A percentile compares a stretch with the other conserved stretches of the same genome.
These are phyloP conservation scores for Cliona cf. orientalis DNA, from an alignment of 37 sponge, comb jelly and placozoan species.

Conservation along the genomic window DNA sequence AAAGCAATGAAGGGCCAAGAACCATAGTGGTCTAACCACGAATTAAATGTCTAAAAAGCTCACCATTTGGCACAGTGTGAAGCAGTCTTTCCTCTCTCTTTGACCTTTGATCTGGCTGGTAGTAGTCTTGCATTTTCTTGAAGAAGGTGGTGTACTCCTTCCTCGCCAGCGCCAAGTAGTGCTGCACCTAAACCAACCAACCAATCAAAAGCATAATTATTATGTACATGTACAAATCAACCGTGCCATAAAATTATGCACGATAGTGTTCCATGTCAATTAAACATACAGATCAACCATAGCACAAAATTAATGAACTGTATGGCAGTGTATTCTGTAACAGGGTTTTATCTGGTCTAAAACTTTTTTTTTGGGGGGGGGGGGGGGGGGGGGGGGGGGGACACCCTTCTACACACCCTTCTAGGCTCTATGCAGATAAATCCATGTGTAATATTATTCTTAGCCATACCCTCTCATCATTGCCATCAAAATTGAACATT, in stretches of 20 bases:
- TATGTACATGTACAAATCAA: neutral
- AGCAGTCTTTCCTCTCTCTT: constrained; percentile 12
- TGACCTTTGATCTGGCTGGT: constrained; percentile 27
- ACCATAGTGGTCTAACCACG: too few species aligned
- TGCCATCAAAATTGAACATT: constrained; percentile 24
- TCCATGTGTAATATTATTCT: too few species aligned
- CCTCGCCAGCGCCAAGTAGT: constrained; percentile 39
- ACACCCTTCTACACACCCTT: too few species aligned
- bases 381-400: too few species aligned
- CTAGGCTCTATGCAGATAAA: too few species aligned
- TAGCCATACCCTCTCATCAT: constrained; percentile 58
- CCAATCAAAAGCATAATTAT: neutral
- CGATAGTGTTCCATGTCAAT: neutral
- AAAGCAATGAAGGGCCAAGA: neutral
- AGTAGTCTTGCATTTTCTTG: constrained; percentile 55
- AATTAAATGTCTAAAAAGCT: neutral
- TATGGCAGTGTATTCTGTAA: too few species aligned
- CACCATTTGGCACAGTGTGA: constrained; percentile 43
- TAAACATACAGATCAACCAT: too few species aligned
- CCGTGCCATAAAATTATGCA: neutral
- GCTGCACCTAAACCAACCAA: constrained; percentile 21
- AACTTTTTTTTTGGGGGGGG: too few species aligned
- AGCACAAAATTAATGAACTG: too few species aligned
- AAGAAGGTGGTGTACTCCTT: constrained; percentile 24
- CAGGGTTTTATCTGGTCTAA: too few species aligned